Evolutionary conservation across 2,113 vertebrate genomes (phyloP).

Genomic region (Antennarius striatus): DNA sequence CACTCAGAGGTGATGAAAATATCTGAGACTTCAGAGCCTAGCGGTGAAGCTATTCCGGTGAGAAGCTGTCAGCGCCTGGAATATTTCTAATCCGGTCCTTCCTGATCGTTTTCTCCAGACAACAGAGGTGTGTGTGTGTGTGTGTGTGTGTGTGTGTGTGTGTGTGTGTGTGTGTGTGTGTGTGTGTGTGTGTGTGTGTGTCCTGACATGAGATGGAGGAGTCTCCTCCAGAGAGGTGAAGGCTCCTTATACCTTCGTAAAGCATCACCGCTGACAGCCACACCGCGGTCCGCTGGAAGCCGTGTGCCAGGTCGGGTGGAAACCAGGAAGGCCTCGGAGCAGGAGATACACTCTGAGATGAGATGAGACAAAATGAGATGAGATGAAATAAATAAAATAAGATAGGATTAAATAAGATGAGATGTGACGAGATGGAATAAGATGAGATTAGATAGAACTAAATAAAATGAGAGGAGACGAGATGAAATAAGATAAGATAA

Average conservation of each 20-base stretch:
- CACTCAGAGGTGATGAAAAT: constrained; percentile 35
- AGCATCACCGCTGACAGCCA: constrained; percentile 77
- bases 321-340: too few relatives aligned
- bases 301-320: too few relatives aligned
- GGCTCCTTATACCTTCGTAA: constrained; percentile 76
- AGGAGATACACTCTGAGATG: too few relatives aligned
- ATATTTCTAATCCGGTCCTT: constrained; percentile 44
- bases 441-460: too few relatives aligned
- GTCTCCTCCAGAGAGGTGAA: constrained; percentile 76
- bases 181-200: constrained; percentile 31
- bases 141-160: constrained; percentile 36
- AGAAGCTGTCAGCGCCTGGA: constrained; percentile 41
- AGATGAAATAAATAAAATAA: too few relatives aligned
- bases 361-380: too few relatives aligned
- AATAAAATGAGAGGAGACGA: too few relatives aligned
- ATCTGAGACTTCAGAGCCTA: constrained; percentile 28
- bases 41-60: constrained; percentile 28
- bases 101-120: constrained; percentile 39
- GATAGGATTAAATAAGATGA: too few relatives aligned
- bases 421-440: too few relatives aligned
- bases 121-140: constrained; percentile 4
- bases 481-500: too few relatives aligned
- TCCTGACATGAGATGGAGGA: constrained; percentile 66
- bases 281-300: too few relatives aligned
- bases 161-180: constrained; percentile 26